Evolutionary conservation across 2,888 invertebrate genomes (phyloP).

Genomic region (Amphipoea lucens): DNA sequence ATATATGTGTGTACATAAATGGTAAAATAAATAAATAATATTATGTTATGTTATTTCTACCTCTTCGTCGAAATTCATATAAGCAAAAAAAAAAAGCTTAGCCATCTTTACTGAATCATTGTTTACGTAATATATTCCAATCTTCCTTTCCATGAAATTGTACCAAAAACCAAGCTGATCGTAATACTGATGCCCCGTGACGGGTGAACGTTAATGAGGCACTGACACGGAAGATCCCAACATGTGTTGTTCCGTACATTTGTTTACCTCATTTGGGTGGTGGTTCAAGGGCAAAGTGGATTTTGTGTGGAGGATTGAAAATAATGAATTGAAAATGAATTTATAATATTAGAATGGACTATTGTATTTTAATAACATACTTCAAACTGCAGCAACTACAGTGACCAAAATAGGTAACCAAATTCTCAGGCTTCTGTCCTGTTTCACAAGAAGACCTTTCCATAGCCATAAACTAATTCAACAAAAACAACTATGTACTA

Average conservation of each 20-base stretch:
- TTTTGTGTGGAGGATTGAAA: constrained; percentile 4
- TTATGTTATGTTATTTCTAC: background rate
- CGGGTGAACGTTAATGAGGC: constrained; percentile 45
- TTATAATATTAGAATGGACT: too few relatives aligned
- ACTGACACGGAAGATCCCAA: constrained; percentile 39
- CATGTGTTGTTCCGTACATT: constrained; percentile 40
- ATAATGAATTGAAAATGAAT: background rate
- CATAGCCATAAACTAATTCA: constrained; percentile 11
- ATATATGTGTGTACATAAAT: too few relatives aligned
- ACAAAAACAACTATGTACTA: constrained; percentile 17
- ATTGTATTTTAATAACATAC: background rate
- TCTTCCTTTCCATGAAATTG: background rate
- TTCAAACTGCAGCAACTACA: background rate
- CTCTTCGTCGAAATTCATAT: background rate
- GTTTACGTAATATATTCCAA: background rate
- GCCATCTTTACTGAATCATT: background rate
- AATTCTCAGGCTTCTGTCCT: background rate
- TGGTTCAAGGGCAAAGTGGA: constrained; percentile 20
- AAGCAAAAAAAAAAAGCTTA: background rate
- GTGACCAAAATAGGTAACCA: too few relatives aligned
- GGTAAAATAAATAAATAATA: too few relatives aligned
- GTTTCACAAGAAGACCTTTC: background rate
- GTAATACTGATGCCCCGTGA: constrained; percentile 41
- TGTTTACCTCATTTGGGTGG: constrained; percentile 28
- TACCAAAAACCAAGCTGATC: constrained; percentile 15